phyloP scores from a whole-genome alignment of 2,113 vertebrate species.

The Leiothrix lutea region DNA sequence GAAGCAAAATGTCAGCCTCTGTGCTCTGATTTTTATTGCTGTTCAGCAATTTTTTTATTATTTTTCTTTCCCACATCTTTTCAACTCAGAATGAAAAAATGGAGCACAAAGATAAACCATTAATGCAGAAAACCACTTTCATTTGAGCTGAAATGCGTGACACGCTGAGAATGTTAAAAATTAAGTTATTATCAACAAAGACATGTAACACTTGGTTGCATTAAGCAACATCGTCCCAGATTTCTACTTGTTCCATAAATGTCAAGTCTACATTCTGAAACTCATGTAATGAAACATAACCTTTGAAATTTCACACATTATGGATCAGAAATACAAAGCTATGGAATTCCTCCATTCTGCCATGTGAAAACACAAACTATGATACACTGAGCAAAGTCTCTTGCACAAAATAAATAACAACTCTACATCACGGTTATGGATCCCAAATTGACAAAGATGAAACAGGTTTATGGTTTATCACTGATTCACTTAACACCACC shows the following conservation, averaged over 20 bases:
- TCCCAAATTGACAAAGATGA: conserved; percentile 27
- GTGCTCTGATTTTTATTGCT: not conserved
- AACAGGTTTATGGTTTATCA: not conserved
- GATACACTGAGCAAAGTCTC: conserved; percentile 39
- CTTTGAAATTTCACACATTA: conserved; percentile 69
- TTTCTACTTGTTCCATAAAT: conserved; percentile 54
- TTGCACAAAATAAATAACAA: conserved; percentile 46
- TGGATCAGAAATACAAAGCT: conserved; percentile 54
- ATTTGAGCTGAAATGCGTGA: conserved; percentile 21
- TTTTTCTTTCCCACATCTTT: not conserved
- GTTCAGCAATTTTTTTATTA: not conserved
- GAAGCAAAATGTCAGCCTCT: conserved; percentile 1
- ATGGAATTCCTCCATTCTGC: conserved; percentile 20
- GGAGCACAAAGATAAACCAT: conserved; percentile 32
- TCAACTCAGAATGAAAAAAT: not conserved
- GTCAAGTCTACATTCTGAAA: conserved; percentile 51
- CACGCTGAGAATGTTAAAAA: conserved; percentile 40
- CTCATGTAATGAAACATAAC: conserved; percentile 28
- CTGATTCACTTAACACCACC: not conserved
- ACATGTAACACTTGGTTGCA: conserved; percentile 42
- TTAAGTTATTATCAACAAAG: conserved; percentile 57
- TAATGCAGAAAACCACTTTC: conserved; percentile 42
- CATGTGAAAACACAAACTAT: conserved; percentile 2
- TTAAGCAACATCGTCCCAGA: conserved; percentile 22
- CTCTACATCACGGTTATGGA: not conserved